Evolutionary conservation across 1,140 invertebrate genomes (phyloP), one percentile per base, ranked within the genome.

Genomic region (Melanaphis sacchari): DNA sequence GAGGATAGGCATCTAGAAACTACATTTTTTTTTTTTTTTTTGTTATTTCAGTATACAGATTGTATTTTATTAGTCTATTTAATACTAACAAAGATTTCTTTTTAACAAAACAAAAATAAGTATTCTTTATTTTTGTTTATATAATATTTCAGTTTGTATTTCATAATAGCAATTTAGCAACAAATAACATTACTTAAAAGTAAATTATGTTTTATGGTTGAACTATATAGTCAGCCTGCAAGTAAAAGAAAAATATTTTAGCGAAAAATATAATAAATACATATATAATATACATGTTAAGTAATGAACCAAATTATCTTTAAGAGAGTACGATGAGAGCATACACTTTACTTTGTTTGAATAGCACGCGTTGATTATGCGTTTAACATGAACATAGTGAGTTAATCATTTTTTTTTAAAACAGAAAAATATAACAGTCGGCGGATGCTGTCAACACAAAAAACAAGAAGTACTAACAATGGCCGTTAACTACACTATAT

Each of bases 291-390:
- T 24, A 89, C 11, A 38, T 40, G 46, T 24, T 11, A 59, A 90
- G 52, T 90, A 49, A 89, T 89, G 87, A 89, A 52, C 36, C 49
- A 38, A 89, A 54, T 89, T 66, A 66, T 90, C 40, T 5, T 59
- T 66, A 40, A 90, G 89, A 66, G 52, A 41, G 3, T 59, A 66
- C 89, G n/a, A 90, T 4, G 89, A 90, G 89, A 90, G 52, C 15
- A 66, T 26, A 66, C 89, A 54, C 38, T 90, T 90, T 41, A 90
- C 36, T 90, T 31, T 54, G 38, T 90, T 66, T 66, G 52, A 90
- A 90, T 15, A 88, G 85, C 31, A 15, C 38, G 7, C 26, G 54
- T 66, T 59, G 38, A 66, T 90, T 90, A 90, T 66, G 40, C 89
- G 41, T 90, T 90, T 90, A 41, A 90, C 89, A 41, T 24, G 49